These are phyloP conservation scores for Euclidia mi DNA, from an alignment of 2,888 invertebrate species.

Conservation along the genomic window DNA sequence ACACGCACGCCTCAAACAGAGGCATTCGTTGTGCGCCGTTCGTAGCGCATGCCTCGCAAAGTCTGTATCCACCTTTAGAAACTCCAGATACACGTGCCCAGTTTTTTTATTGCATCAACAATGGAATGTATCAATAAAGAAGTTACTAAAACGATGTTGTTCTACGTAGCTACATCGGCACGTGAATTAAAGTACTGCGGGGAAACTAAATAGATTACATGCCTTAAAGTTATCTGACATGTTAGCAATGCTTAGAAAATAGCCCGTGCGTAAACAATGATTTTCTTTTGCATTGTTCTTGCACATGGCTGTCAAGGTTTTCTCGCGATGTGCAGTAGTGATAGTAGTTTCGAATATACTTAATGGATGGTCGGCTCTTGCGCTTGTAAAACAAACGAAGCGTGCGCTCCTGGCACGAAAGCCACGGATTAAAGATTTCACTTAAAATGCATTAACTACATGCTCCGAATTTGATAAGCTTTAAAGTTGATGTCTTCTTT, in stretches of 20 bases:
- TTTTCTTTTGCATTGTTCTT: constrained; percentile 49
- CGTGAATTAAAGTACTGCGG: constrained; percentile 1
- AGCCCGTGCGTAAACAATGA: constrained; percentile 38
- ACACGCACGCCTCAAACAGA: too few relatives aligned
- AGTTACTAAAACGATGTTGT: too few relatives aligned
- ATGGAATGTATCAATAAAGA: too few relatives aligned
- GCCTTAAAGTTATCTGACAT: constrained; percentile 8
- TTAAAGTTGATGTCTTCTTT: too few relatives aligned
- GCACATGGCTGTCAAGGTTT: constrained; percentile 50
- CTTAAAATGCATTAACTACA: constrained; percentile 51
- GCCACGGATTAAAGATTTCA: constrained; percentile 42
- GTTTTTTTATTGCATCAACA: too few relatives aligned
- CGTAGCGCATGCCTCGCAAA: too few relatives aligned
- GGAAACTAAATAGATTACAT: constrained; percentile 2
- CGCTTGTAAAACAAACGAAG: constrained; percentile 67
- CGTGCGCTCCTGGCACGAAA: constrained; percentile 58
- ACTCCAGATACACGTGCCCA: too few relatives aligned
- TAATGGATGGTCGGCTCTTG: constrained; percentile 62
- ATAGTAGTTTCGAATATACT: constrained; percentile 58
- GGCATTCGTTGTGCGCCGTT: too few relatives aligned
- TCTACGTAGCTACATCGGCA: background rate
- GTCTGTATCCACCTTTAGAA: too few relatives aligned
- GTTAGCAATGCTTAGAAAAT: constrained; percentile 13
- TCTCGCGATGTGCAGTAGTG: constrained; percentile 56
- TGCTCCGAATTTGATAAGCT: constrained; percentile 44